Base-by-base conservation (phyloP, 2,797 vertebrate species). In the Apodemus agrarius region DNA sequence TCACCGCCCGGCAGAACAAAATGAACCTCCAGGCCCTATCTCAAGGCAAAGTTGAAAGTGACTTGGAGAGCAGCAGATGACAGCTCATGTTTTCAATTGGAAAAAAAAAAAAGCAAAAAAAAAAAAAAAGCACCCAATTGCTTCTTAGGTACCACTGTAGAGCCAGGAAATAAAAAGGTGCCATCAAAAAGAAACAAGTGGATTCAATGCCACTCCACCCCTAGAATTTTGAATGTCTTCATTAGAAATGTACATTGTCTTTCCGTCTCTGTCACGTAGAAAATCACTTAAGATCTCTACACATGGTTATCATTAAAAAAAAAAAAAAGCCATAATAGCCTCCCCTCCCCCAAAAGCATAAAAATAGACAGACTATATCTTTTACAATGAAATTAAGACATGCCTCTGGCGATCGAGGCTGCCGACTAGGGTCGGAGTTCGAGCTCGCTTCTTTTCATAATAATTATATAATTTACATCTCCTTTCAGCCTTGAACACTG, bases 401-500 rank as follows among this genome's bases (percentile, higher is more conserved):
- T 34, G 74, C 37, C 0, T 80, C 74, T 95, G 93, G 94, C 95
- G 75, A 46, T 46, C 74, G 72, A 82, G 59, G 82, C 29, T n/a
- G 80, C 79, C 52, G 84, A 80, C 0, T 0, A 54, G 94, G 89
- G 85, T n/a, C 82, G 4, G 26, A 79, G 76, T 90, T 91, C 89
- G 49, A 67, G 63, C 13, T 40, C 26, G 46, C 90, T 88, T 94
- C 84, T 92, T 87, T 79, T 61, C 24, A 69, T 59, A 81, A 97
- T 95, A 85, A 96, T 94, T 97, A 96, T 96, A 91, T 97, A 57
- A 80, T 84, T 92, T 94, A 80, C 0, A 0, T 93, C 89, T 87
- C 90, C 46, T 4, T 92, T 92, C 96, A 95, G 91, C 46, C 90
- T 80, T 96, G 96, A 98, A 97, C 96, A 96, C 98, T 98, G 96